A percentile compares a stretch with the other conserved stretches of the same genome.
Conservation (phyloP, 2,113 vertebrate species). For the Chascanopsetta lugubris region DNA sequence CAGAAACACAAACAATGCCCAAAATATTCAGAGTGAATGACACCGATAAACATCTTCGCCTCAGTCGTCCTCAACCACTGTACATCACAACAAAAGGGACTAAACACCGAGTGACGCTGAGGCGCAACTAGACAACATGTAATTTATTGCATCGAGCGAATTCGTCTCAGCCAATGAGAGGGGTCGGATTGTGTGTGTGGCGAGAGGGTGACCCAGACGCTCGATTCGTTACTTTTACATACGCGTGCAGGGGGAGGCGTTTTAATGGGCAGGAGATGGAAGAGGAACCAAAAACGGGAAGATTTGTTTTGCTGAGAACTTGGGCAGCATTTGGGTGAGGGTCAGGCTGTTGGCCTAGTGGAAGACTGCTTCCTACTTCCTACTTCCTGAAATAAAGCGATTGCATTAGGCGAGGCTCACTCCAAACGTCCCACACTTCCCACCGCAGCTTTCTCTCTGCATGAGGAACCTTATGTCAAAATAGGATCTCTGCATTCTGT, state of each 20-base stretch:
- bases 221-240: conserved; percentile 7
- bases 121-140: conserved; percentile 18
- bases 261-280: conserved; percentile 10
- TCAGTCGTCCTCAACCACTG: conserved; percentile 26
- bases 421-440: conserved; percentile 15
- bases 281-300: conserved; percentile 34
- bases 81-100: conserved; percentile 18
- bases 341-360: conserved; percentile 62
- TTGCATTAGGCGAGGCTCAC: conserved; percentile 61
- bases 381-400: conserved; percentile 66
- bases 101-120: conserved; percentile 31
- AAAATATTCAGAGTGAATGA: conserved; percentile 22
- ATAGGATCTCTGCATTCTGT: conserved; percentile 27
- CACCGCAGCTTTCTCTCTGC: not conserved
- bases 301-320: conserved; percentile 53
- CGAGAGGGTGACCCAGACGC: conserved; percentile 40
- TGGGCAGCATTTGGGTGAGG: conserved; percentile 36
- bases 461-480: conserved; percentile 19
- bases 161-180: conserved; percentile 5
- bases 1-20: conserved; percentile 38
- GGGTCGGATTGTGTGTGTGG: conserved; percentile 9
- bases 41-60: conserved; percentile 17
- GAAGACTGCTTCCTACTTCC: conserved; percentile 75
- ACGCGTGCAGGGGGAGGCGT: not conserved
- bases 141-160: conserved; percentile 30